Evolutionary conservation across 2,113 vertebrate species (phyloP).

Genomic region (Coracopsis vasa): DNA sequence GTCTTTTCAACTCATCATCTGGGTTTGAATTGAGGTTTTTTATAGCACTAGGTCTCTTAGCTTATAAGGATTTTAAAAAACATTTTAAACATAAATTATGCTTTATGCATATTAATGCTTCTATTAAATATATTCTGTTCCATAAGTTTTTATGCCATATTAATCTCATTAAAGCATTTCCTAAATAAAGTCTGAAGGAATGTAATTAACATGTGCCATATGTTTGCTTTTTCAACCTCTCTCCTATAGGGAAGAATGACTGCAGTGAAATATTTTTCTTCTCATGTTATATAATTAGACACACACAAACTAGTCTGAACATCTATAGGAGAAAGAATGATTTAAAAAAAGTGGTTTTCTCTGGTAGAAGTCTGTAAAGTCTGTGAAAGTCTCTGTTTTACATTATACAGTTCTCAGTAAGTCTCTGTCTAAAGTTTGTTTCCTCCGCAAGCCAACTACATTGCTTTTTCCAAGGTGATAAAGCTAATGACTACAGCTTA

Average conservation of each 20-base stretch:
- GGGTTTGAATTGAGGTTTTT: background rate
- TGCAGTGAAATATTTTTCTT: background rate
- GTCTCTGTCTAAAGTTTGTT: background rate
- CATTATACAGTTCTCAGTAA: background rate
- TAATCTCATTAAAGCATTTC: slow-evolving; percentile 12
- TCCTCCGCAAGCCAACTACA: background rate
- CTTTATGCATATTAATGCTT: background rate
- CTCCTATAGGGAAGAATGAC: background rate
- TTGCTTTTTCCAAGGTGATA: background rate
- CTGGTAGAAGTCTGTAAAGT: background rate
- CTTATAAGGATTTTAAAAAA: background rate
- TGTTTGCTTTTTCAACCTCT: background rate
- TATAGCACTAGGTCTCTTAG: background rate
- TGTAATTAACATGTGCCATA: background rate
- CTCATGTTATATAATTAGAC: background rate
- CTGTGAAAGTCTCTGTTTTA: background rate
- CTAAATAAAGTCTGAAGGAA: slow-evolving; percentile 13
- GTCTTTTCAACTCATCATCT: background rate
- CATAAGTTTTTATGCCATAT: background rate
- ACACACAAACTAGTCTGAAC: background rate
- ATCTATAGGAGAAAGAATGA: background rate
- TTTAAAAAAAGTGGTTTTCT: background rate
- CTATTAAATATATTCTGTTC: background rate
- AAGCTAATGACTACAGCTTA: background rate
- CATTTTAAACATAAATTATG: background rate